Evolutionary conservation across 2,113 vertebrate species (phyloP), one percentile per base, ranked within the genome.

Genomic region (Gymnocephalus cernua): DNA sequence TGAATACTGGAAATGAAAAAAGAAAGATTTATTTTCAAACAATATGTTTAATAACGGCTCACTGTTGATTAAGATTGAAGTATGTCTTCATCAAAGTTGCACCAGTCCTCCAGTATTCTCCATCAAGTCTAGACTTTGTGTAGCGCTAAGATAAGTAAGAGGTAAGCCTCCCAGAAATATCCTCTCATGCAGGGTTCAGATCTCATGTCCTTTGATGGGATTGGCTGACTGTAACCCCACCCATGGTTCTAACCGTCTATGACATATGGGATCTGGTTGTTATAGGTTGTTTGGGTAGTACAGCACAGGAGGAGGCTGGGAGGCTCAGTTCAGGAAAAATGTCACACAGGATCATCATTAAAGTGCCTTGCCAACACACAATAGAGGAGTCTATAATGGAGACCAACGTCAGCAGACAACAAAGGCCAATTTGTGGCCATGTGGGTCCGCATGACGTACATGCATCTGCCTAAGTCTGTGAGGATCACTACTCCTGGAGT

Each of bases 151-250:
- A 27, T 48, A 63, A 14, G 14, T 48, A 63, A 16, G 18, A 58
- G 29, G 10, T 69, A 3, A 54, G 56, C 54, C 53, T 58, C 41
- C n/a, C 35, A 0, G 14, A 54, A 15, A 21, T 23, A 23, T 77
- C 19, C 15, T 83, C 56, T 67, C 41, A 45, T 61, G 50, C 23
- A 58, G 23, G 23, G 44, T 73, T 51, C 21, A 41, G 16, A 74
- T 53, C 58, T 79, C 29, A 9, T 66, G 67, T 50, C 44, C 53
- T 85, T 67, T 80, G 32, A 89, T 69, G 21, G 58, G 53, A 63
- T 10, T 61, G 78, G 45, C 65, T 76, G 65, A 74, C 25, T 12
- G 18, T 38, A 21, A 58, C 44, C 61, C 12, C 25, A 5, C 54
- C 45, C 61, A 14, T 27, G 47, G 0, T 51, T 56, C 63, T 35